These are phyloP conservation scores for Hypomecis atomaria DNA, from an alignment of 2,888 invertebrate genomes.

Conservation along the genomic window DNA sequence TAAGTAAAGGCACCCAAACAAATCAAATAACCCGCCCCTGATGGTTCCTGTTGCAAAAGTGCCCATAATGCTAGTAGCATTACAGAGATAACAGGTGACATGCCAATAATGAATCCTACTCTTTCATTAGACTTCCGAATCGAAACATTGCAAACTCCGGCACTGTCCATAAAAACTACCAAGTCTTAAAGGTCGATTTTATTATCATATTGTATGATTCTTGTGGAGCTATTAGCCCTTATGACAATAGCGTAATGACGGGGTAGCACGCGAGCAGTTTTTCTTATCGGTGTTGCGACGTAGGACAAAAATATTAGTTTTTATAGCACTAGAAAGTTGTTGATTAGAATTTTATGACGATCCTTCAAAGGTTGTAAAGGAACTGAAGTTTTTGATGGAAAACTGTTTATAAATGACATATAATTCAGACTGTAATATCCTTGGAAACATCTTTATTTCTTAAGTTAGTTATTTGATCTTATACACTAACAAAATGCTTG, in stretches of 20 bases:
- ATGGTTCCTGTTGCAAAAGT: no score
- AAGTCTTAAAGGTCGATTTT: slow-evolving; percentile 72
- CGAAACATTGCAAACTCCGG: slow-evolving; percentile 7
- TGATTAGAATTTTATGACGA: slow-evolving; percentile 40
- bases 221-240: slow-evolving; percentile 82
- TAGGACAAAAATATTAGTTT: slow-evolving; percentile 45
- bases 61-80: no score
- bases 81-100: no score
- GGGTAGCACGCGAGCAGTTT: slow-evolving; percentile 74
- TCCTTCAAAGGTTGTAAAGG: slow-evolving; percentile 38
- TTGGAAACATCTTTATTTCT: no score
- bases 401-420: neutral
- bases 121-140: neutral
- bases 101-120: no score
- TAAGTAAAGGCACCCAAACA: no score
- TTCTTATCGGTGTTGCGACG: slow-evolving; percentile 64
- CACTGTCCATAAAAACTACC: slow-evolving; percentile 25
- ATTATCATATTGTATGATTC: slow-evolving; percentile 84
- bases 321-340: slow-evolving; percentile 42
- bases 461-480: no score
- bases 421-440: no score
- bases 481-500: no score
- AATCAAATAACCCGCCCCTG: no score
- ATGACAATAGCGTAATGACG: slow-evolving; percentile 81
- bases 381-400: slow-evolving; percentile 23